Conservation (phyloP, 2,797 vertebrate species). For the Sebastes hopkinsi region DNA sequence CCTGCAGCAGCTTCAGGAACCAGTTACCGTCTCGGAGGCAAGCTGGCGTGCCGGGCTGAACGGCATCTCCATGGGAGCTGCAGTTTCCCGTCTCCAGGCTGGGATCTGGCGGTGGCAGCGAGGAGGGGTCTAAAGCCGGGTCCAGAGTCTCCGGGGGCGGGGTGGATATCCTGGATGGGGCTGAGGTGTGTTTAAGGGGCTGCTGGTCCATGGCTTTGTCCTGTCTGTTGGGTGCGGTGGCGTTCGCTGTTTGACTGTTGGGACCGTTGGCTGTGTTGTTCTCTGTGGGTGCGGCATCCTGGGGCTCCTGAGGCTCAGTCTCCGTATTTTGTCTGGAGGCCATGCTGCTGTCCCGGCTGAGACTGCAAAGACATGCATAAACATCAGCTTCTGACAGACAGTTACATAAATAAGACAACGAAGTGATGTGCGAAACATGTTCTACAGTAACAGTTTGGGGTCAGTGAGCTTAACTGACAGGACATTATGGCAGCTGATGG, state of each 20-base stretch:
- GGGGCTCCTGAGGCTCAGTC: slow-evolving; percentile 89
- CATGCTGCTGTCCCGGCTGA: slow-evolving; percentile 92
- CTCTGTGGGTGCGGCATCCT: slow-evolving; percentile 85
- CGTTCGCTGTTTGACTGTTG: slow-evolving; percentile 82
- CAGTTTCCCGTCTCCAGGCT: slow-evolving; percentile 91
- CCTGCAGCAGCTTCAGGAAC: slow-evolving; percentile 98
- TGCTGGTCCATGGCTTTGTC: slow-evolving; percentile 76
- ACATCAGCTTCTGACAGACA: slow-evolving; percentile 38
- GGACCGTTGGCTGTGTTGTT: slow-evolving; percentile 74
- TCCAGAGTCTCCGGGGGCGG: slow-evolving; percentile 89
- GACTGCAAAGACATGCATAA: slow-evolving; percentile 78
- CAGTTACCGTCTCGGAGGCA: slow-evolving; percentile 96
- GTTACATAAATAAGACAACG: slow-evolving; percentile 14
- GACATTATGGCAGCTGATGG: slow-evolving; percentile 9
- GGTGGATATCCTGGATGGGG: slow-evolving; percentile 84
- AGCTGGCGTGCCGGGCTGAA: slow-evolving; percentile 66
- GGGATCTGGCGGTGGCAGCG: slow-evolving; percentile 95
- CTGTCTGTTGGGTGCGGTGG: slow-evolving; percentile 60
- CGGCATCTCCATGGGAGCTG: slow-evolving; percentile 82
- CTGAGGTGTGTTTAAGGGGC: slow-evolving; percentile 79
- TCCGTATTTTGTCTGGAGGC: slow-evolving; percentile 96
- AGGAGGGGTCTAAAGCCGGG: slow-evolving; percentile 95
- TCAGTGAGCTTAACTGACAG: slow-evolving; percentile 2
- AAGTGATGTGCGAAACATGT: slow-evolving; percentile 11
- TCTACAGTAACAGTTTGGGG: slow-evolving; percentile 20